phyloP scores from a whole-genome alignment of 2,888 invertebrate species.

The Disparrhopalites patrizii region DNA sequence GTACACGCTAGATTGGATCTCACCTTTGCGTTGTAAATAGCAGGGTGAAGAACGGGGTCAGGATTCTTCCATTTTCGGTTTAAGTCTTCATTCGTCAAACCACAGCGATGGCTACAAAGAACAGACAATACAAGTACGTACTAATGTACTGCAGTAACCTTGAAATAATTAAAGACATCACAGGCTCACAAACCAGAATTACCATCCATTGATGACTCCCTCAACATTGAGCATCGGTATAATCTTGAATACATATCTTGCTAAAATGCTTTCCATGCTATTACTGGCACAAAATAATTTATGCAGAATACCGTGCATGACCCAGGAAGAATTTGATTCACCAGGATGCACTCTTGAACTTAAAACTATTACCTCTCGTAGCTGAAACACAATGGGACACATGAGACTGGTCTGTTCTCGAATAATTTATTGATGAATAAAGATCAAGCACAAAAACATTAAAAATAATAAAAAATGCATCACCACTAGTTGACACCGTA shows the following conservation, averaged over 20 bases:
- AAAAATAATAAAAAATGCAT: neutral
- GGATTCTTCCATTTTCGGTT: constrained; percentile 81
- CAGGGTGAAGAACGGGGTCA: constrained; percentile 68
- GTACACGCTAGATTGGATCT: neutral
- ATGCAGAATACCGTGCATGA: constrained; percentile 75
- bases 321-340: constrained; percentile 83
- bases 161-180: neutral
- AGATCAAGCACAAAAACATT: neutral
- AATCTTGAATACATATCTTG: constrained; percentile 75
- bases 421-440: neutral
- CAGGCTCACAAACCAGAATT: constrained; percentile 50
- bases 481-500: constrained; percentile 8
- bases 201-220: constrained; percentile 83
- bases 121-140: constrained; percentile 44
- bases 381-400: constrained; percentile 25
- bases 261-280: constrained; percentile 61
- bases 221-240: constrained; percentile 86
- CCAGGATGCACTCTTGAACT: constrained; percentile 81
- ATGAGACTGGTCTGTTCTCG: too few relatives aligned
- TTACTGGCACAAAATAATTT: constrained; percentile 61
- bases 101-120: constrained; percentile 72
- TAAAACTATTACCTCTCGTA: constrained; percentile 65
- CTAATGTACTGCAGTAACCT: neutral
- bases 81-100: constrained; percentile 77
- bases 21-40: constrained; percentile 76